A percentile compares a stretch with the other conserved stretches of the same genome.
These are phyloP conservation scores for Zaprionus obscuricornis DNA, from an alignment of 2,888 invertebrate genomes.

Conservation along the genomic window DNA sequence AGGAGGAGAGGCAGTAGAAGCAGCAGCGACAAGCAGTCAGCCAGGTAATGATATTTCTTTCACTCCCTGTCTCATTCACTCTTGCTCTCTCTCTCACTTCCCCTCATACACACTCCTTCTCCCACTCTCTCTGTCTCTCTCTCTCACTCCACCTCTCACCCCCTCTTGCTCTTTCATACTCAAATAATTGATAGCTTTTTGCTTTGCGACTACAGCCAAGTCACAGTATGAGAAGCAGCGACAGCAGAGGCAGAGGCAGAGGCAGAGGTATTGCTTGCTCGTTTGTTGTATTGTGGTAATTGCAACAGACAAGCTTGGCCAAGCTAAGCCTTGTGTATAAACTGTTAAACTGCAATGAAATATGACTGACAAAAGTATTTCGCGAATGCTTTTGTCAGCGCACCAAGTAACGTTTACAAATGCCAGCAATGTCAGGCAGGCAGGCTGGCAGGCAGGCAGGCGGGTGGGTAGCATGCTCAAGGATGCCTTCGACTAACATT, in stretches of 20 bases:
- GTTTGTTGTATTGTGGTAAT: slow-evolving; percentile 29
- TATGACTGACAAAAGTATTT: slow-evolving; percentile 63
- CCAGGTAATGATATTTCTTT: slow-evolving; percentile 64
- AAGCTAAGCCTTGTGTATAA: slow-evolving; percentile 24
- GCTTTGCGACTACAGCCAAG: not conserved
- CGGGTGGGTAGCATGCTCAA: no score
- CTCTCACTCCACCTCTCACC: no score
- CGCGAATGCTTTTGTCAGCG: slow-evolving; percentile 49
- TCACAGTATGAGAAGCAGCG: no score
- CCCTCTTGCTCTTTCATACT: no score
- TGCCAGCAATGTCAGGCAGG: slow-evolving; percentile 55
- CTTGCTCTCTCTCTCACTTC: no score
- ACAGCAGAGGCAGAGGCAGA: no score
- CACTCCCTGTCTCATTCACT: no score
- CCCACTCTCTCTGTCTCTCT: no score
- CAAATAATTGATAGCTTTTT: slow-evolving; percentile 50
- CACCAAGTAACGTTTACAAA: slow-evolving; percentile 50
- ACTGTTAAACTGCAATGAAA: slow-evolving; percentile 67
- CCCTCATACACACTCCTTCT: no score
- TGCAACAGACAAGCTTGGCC: slow-evolving; percentile 34
- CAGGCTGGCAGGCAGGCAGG: slow-evolving; percentile 24
- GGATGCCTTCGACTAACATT: slow-evolving; percentile 30
- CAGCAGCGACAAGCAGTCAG: no score
- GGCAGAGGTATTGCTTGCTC: no score
- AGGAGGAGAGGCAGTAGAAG: no score